Evolutionary conservation across 2,888 invertebrate species (phyloP), one percentile per base, ranked within the genome.

Genomic region (Mycalesis mineus): DNA sequence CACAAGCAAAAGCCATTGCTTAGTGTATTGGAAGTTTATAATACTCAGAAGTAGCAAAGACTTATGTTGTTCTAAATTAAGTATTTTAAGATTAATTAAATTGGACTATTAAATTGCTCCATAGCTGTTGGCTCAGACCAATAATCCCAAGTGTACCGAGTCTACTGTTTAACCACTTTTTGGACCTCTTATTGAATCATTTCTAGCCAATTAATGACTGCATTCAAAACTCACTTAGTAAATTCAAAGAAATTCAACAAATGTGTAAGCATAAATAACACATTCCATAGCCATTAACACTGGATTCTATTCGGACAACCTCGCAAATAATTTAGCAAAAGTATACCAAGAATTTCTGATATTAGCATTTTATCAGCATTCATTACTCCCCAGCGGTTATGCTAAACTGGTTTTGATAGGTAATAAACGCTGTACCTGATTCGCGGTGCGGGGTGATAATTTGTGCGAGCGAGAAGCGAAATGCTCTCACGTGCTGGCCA

Each of bases 371-470:
- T 73, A 74, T 80, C 71, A 78, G 59, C 69, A 79, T 78, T 72
- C 73, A 76, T 76, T 72, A 77, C 70, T 69, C 72, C 68, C 65
- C 62, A 69, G 72, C 71, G 77, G 73, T 75, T 69, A 64, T 67
- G 69, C 65, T 65, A 70, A 78, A 80, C 80, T 76, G 77, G 81
- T 82, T 75, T 73, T 73, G 71, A 67, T 70, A 63, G 11, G 66
- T 67, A 74, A 79, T 80, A 78, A 78, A 79, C 77, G 78, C 73
- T 75, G 72, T 75, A 75, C 75, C 62, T 62, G 68, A 66, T 69
- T 65, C 57, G 62, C 65, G 55, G 60, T 57, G 48, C 54, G 57
- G 57, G 55, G 52, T 50, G 60, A 60, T 58, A 60, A 62, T 62
- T 57, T 53, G 62, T 55, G 60, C 45, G 57, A 62, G 72, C 71